A percentile compares a stretch with the other conserved stretches of the same genome.
Conservation (phyloP, 2,888 invertebrate genomes). For the Nymphalis c-album region DNA sequence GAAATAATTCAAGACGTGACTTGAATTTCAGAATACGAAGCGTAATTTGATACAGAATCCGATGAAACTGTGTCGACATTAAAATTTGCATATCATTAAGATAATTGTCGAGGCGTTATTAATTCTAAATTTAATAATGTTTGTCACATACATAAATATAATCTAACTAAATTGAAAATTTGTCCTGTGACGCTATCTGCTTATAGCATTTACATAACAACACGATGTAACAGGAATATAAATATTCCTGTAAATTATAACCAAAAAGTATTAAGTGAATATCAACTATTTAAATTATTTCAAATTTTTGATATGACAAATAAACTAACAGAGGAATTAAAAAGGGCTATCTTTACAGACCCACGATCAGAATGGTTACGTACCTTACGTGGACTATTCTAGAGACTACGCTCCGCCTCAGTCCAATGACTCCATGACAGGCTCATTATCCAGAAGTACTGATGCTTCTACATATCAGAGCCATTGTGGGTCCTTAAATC, state of each 20-base stretch:
- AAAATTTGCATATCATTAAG: constrained; percentile 9
- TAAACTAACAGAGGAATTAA: neutral
- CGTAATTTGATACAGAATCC: constrained; percentile 48
- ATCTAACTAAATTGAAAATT: neutral
- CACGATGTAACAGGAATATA: too few species aligned
- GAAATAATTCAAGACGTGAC: constrained; percentile 56
- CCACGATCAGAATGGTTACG: constrained; percentile 87
- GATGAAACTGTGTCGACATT: constrained; percentile 40
- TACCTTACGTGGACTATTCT: constrained; percentile 93
- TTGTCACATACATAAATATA: neutral
- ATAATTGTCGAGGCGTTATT: neutral
- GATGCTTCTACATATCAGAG: constrained; percentile 61
- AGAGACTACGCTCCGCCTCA: constrained; percentile 93
- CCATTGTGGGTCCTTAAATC: constrained; percentile 62
- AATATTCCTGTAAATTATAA: too few species aligned
- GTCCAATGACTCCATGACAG: constrained; percentile 59
- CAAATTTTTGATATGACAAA: too few species aligned
- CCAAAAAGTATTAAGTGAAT: too few species aligned
- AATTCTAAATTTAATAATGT: neutral
- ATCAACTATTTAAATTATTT: too few species aligned
- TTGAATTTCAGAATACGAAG: constrained; percentile 47
- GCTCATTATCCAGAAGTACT: constrained; percentile 65
- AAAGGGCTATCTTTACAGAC: constrained; percentile 44
- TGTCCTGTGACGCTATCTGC: neutral
- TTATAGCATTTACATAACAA: too few species aligned